phyloP scores from a whole-genome alignment of 2,888 invertebrate genomes.

The Ophion slaviceki region DNA sequence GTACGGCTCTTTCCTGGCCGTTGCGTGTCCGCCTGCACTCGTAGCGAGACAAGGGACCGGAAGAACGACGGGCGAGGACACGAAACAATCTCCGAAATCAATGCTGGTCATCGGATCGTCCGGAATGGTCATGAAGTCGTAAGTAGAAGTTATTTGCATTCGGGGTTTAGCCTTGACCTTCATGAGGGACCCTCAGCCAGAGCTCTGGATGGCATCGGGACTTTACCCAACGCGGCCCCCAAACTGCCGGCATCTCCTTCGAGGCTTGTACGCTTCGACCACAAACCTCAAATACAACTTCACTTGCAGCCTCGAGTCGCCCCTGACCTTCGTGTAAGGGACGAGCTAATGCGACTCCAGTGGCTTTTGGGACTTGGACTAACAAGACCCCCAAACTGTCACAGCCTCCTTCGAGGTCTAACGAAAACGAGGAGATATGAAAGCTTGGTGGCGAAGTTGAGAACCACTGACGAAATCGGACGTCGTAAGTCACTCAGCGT shows the following conservation, averaged over 20 bases:
- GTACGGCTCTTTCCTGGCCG: constrained; percentile 16
- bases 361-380: too few relatives aligned
- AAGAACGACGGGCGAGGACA: background rate
- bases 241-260: too few relatives aligned
- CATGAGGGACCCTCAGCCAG: background rate
- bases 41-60: background rate
- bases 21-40: constrained; percentile 1
- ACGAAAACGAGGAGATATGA: background rate
- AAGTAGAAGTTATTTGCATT: background rate
- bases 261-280: too few relatives aligned
- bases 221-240: too few relatives aligned
- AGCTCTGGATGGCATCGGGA: too few relatives aligned
- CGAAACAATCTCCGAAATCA: background rate
- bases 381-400: too few relatives aligned
- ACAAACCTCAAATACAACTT: too few relatives aligned
- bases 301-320: too few relatives aligned
- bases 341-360: too few relatives aligned
- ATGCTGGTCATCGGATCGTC: background rate
- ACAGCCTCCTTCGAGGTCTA: background rate
- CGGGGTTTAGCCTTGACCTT: background rate
- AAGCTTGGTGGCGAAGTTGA: constrained; percentile 66
- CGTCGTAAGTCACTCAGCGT: constrained; percentile 82
- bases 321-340: too few relatives aligned
- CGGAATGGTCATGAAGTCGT: background rate
- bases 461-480: constrained; percentile 78